Base-by-base conservation (phyloP, 92 coral and sea anemone species). In the Galaxea fascicularis region DNA sequence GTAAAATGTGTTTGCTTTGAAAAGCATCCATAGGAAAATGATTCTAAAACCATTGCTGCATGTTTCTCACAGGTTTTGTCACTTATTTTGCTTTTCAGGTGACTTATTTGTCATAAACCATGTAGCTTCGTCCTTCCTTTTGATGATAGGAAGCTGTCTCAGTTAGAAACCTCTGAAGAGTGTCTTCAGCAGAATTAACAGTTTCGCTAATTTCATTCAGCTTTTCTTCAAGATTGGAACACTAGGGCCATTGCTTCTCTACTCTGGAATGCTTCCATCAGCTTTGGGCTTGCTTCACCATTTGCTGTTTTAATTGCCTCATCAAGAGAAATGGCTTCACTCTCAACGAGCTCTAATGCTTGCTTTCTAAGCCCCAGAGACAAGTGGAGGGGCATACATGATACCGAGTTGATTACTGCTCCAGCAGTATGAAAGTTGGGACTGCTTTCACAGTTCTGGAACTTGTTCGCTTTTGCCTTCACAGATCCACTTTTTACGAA, bases 91-190 rank as follows among this genome's bases (percentile, higher is more conserved):
- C 46, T 46, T 46, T 71, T 47, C 75, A 71, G 75, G 21, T 71
- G 75, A 7, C 17, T 1, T 71, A 3, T 22, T 9, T 71, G 10
- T 12, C 45, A 10, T 71, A 71, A 45, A 41, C 75, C n/a, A 12
- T 60, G 79, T 83, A 83, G 80, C 87, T 71, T 46, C 80, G 1
- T 17, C 87, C 87, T 25, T 83, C 79, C 64, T 83, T 83, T 39
- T n/a, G n/a, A n/a, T n/a, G n/a, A n/a, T n/a, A n/a, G n/a, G n/a
- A n/a, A n/a, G n/a, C n/a, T n/a, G n/a, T 60, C 63, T 73, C 64
- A 11, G 41, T 7, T 4, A 81, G 24, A 68, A 81, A 81, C 24
- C 28, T 69, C 60, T 49, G 51, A 25, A 64, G 65, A 8, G 39
- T 35, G 6, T 80, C 64, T 39, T 78, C 78, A 51, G 71, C 49